Conservation (phyloP, 2,888 invertebrate genomes). For the Heteromurus nitidus region DNA sequence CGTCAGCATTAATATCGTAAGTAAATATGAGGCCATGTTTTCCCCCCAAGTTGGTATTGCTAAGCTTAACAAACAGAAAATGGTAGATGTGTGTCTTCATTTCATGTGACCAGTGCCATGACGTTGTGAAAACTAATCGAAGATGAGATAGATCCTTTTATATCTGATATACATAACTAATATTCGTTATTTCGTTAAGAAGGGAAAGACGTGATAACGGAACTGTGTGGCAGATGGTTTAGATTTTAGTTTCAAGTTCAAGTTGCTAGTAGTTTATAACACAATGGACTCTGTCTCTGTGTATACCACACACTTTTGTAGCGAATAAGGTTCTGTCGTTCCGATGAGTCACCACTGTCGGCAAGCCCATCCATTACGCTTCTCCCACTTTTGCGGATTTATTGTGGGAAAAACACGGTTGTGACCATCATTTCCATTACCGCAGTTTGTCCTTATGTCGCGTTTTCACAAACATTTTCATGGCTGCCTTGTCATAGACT, state of each 20-base stretch:
- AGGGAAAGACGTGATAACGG: neutral
- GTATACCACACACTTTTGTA: neutral
- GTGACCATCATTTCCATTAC: neutral
- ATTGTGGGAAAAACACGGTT: slow-evolving; percentile 7
- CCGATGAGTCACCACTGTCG: no score
- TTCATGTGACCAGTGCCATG: no score
- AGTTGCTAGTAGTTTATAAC: neutral
- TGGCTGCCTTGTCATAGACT: neutral
- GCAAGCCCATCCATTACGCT: neutral
- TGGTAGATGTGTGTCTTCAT: no score
- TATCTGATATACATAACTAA: no score
- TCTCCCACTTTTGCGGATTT: neutral
- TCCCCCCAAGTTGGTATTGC: no score
- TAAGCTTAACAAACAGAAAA: no score
- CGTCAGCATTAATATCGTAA: no score
- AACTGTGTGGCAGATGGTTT: neutral
- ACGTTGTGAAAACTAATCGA: no score
- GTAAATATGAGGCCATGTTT: no score
- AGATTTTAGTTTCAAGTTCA: neutral
- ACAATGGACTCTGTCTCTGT: neutral
- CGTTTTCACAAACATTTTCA: neutral
- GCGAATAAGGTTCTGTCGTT: neutral
- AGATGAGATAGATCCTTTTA: no score
- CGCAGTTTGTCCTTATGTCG: neutral
- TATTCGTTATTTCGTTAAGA: no score